Evolutionary conservation across 2,888 invertebrate genomes (phyloP), one percentile per base, ranked within the genome.

Genomic region (Gerris lacustris): DNA sequence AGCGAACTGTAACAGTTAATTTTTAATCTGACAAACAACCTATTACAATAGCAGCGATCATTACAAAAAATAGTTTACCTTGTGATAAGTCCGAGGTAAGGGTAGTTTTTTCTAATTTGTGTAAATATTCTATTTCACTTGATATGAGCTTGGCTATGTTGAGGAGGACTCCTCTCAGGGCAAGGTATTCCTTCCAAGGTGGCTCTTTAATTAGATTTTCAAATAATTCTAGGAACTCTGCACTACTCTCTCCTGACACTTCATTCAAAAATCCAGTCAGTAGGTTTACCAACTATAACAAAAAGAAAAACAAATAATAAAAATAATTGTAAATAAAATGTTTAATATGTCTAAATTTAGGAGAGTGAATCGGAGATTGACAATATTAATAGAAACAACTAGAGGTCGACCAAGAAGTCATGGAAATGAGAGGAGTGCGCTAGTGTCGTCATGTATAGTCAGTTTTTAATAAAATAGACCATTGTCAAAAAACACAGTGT

Each of bases 101-200:
- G 0, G 95, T 94, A 0, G 93, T 93, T 78, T 94, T 94, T 80
- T 97, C 97, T 45, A 96, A 83, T 11, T 89, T 87, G 80, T 94
- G 93, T 18, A 97, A 83, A 76, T 93, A 89, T 73, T 90, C 89
- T 63, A 96, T 94, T 83, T 97, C 96, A 75, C 87, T 86, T 0
- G 92, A 92, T 79, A 97, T 86, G 44, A 96, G 83, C 76, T 91
- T 88, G 0, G 94, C 95, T 68, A 97, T 86, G 75, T 90, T 87
- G 6, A 89, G 86, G 69, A 96, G 84, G 0, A 96, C 91, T 1
- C 95, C 94, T 69, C 89, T 88, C 6, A 96, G 82, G 0, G 95
- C 94, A 72, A 97, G 83, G 82, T 95, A 96, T 79, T 94, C 94
- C 77, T 94, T 92, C 94, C 96, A 97, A 6, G 95, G 94, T 2